Percentiles rank a stretch among this genome's conserved stretches.
Evolutionary conservation across 2,888 invertebrate genomes (phyloP).

Genomic region (Vanessa cardui): DNA sequence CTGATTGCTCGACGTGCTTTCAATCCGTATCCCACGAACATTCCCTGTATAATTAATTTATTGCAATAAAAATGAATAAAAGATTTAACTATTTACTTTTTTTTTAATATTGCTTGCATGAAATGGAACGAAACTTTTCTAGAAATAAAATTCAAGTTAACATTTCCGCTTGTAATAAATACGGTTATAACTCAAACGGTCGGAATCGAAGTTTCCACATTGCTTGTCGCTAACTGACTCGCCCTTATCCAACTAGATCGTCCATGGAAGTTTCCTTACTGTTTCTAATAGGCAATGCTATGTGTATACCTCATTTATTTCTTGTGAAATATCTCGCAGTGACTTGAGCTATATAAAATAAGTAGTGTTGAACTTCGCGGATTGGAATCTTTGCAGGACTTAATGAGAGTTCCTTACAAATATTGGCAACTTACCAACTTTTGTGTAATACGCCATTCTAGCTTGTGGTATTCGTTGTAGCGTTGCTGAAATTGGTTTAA

Average conservation of each 20-base stretch:
- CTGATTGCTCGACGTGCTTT: constrained; percentile 8
- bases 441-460: too few species aligned
- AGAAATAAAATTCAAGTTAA: not conserved
- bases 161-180: not conserved
- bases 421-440: not conserved
- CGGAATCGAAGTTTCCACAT: too few species aligned
- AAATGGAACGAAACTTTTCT: not conserved
- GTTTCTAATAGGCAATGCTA: too few species aligned
- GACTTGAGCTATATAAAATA: too few species aligned
- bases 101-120: not conserved
- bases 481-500: too few species aligned
- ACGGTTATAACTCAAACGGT: too few species aligned
- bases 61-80: constrained; percentile 10
- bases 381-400: not conserved
- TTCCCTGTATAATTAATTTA: constrained; percentile 1
- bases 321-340: too few species aligned
- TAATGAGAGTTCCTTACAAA: not conserved
- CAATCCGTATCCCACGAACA: constrained; percentile 10
- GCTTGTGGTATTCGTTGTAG: too few species aligned
- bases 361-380: not conserved
- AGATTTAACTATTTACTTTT: constrained; percentile 1
- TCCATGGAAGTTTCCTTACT: too few species aligned
- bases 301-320: too few species aligned
- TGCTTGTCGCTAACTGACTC: too few species aligned
- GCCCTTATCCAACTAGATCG: too few species aligned